Percentiles rank a stretch among this genome's conserved stretches.
Evolutionary conservation across 2,888 invertebrate genomes (phyloP).

Genomic region (Sussaba pulchella): DNA sequence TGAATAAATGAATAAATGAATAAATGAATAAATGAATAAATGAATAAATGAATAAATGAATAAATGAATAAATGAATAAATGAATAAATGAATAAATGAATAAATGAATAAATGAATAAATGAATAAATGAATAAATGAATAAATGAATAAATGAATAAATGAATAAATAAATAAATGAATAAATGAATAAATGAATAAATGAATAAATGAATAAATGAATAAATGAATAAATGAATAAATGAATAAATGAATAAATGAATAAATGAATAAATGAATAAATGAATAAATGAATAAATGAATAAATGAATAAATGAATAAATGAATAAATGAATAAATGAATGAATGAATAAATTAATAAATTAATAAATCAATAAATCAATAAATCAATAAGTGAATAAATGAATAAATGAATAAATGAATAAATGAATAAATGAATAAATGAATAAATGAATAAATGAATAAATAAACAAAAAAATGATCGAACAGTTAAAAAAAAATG

Average conservation of each 20-base stretch:
- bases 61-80: conserved; percentile 51
- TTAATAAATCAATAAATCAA: conserved; percentile 62
- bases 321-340: conserved; percentile 62
- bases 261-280: conserved; percentile 49
- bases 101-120: conserved; percentile 51
- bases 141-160: conserved; percentile 51
- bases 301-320: conserved; percentile 49
- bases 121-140: conserved; percentile 48
- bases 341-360: conserved; percentile 1
- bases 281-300: conserved; percentile 50
- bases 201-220: conserved; percentile 50
- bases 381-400: not conserved
- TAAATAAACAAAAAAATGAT: conserved; percentile 61
- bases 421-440: no score
- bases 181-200: conserved; percentile 24
- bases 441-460: conserved; percentile 15
- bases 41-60: conserved; percentile 48
- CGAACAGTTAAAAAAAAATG: conserved; percentile 13
- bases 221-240: conserved; percentile 49
- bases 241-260: conserved; percentile 50
- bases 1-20: conserved; percentile 48
- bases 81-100: conserved; percentile 48
- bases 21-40: conserved; percentile 51
- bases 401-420: conserved; percentile 50
- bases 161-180: conserved; percentile 49